A percentile compares a stretch with the other conserved stretches of the same genome.
These are phyloP conservation scores for Drosophila paucipuncta DNA, from an alignment of 2,888 invertebrate species.

Conservation along the genomic window DNA sequence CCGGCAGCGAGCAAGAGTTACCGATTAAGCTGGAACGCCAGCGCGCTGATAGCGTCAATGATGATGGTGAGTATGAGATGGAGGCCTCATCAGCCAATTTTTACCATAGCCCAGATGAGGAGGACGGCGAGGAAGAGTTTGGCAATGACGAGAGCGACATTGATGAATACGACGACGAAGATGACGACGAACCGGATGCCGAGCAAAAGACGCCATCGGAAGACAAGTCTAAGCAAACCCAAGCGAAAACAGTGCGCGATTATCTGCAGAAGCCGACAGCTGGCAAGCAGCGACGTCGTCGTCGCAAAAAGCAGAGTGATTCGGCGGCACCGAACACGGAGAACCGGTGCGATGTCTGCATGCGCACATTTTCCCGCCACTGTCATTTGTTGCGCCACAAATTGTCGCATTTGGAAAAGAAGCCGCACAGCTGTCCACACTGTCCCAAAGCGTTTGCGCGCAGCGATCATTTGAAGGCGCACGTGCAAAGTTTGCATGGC, in stretches of 20 bases:
- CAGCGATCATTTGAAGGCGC: constrained; percentile 86
- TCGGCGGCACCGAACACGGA: constrained; percentile 52
- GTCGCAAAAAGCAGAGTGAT: constrained; percentile 33
- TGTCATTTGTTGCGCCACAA: constrained; percentile 84
- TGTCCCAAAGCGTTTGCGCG: constrained; percentile 86
- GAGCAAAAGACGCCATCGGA: constrained; percentile 9
- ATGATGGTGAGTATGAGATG: constrained; percentile 32
- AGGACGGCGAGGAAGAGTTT: constrained; percentile 36
- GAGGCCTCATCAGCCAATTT: constrained; percentile 9
- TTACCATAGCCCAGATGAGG: constrained; percentile 30
- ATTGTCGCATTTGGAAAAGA: constrained; percentile 78
- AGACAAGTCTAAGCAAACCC: constrained; percentile 3
- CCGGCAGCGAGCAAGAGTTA: constrained; percentile 36
- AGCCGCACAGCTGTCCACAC: constrained; percentile 86
- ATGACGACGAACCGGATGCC: constrained; percentile 25
- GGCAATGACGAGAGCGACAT: constrained; percentile 39
- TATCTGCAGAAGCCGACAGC: constrained; percentile 48
- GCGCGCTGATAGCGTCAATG: constrained; percentile 33
- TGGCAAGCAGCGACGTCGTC: constrained; percentile 49
- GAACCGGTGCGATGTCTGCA: constrained; percentile 72
- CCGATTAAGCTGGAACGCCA: constrained; percentile 58
- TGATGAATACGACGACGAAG: constrained; percentile 43
- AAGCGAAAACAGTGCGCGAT: constrained; percentile 52
- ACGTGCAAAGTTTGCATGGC: constrained; percentile 86
- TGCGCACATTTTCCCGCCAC: constrained; percentile 81